Evolutionary conservation across 2,888 invertebrate species (phyloP).

Genomic region (Cryptus armator): DNA sequence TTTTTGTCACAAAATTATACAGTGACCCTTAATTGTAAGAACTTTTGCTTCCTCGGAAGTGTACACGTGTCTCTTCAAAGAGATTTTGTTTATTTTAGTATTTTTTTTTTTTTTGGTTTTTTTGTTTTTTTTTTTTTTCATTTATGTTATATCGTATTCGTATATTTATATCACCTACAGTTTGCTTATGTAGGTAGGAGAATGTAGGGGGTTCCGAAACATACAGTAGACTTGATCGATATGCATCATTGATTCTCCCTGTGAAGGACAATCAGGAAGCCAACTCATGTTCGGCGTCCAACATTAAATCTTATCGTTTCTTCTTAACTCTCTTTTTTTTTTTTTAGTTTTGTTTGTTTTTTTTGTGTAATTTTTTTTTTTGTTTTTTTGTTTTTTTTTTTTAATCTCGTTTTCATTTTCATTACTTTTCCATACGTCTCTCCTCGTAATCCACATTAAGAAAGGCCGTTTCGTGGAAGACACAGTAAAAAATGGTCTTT

Average conservation of each 20-base stretch:
- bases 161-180: constrained; percentile 71
- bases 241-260: constrained; percentile 63
- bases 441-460: constrained; percentile 72
- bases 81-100: constrained; percentile 49
- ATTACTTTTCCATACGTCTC: constrained; percentile 56
- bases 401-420: constrained; percentile 42
- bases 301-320: constrained; percentile 59
- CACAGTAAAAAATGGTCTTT: constrained; percentile 75
- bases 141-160: constrained; percentile 68
- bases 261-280: constrained; percentile 59
- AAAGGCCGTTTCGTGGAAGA: constrained; percentile 75
- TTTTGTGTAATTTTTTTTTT: neutral
- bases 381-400: constrained; percentile 24
- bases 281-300: constrained; percentile 60
- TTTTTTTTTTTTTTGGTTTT: constrained; percentile 55
- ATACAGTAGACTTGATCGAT: constrained; percentile 70
- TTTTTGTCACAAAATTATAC: constrained; percentile 69
- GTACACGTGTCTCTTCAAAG: constrained; percentile 46
- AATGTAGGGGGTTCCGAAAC: constrained; percentile 70
- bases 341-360: constrained; percentile 13
- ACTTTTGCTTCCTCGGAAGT: constrained; percentile 59
- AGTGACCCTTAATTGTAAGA: constrained; percentile 67
- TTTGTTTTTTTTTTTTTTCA: constrained; percentile 52
- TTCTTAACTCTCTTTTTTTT: constrained; percentile 40
- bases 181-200: constrained; percentile 69